Base-by-base conservation (phyloP, 2,888 invertebrate species). In the Serripes groenlandicus region DNA sequence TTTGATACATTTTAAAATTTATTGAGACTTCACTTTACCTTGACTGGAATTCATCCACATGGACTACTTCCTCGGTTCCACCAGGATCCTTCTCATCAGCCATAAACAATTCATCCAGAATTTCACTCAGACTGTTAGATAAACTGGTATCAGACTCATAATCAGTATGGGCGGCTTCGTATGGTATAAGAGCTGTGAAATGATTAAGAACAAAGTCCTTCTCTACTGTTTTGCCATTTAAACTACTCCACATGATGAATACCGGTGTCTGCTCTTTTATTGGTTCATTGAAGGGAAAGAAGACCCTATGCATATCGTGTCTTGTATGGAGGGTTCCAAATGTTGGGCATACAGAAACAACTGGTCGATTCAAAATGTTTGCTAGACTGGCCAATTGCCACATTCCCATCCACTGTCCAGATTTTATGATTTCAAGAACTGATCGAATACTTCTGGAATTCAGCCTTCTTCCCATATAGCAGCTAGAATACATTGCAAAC, bases 121-220 rank as follows among this genome's bases (percentile, higher is more conserved):
- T 42, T 23, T 69, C 37, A 26, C 49, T 60, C 71, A 71, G 54
- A 9, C 32, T n/a, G 32, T 71, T 71, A 9, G 71, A 56, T 15
- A 34, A 71, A 54, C 56, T 71, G 71, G 7, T 32, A 54, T 71
- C 71, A 32, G 71, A 71, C 56, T 54, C 71, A 71, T 71, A 9
- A 71, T 56, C 71, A 32, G 71, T 71, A 5, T 56, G 56, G n/a
- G 54, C 34, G 18, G 52, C 71, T 23, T 71, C 56, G 56, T 58
- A 72, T 58, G 72, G 58, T 35, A 72, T 56, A n/a, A 72, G 58
- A 35, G 58, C 72, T 72, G 58, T 58, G 72, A 72, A 72, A 35
- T 72, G 32, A 58, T 72, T 72, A 7, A 72, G 58, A 35, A 58
- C 58, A 23, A 72, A 72, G 58, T 58, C 72, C n/a, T 23, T 72